Percentiles rank a stretch among this genome's conserved stretches.
These are phyloP conservation scores for Mactra quadrangularis DNA, from an alignment of 1,140 invertebrate species.

Conservation along the genomic window DNA sequence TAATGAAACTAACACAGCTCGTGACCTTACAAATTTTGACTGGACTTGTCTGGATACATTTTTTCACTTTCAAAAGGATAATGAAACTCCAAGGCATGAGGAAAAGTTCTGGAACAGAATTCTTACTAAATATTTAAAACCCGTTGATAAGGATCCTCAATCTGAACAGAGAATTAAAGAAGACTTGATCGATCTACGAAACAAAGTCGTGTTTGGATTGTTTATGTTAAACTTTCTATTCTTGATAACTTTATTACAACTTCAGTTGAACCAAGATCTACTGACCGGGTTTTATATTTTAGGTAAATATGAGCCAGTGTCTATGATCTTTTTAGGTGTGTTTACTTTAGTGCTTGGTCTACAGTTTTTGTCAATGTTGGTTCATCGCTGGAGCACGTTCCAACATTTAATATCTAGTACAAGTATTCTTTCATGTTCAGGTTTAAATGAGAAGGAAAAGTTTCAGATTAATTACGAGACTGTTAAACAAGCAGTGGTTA, in stretches of 20 bases:
- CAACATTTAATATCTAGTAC: constrained; percentile 98
- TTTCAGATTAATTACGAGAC: constrained; percentile 14
- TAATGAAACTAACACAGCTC: no score
- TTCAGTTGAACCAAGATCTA: constrained; percentile 59
- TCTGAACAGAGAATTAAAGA: constrained; percentile 80
- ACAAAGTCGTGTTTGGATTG: constrained; percentile 74
- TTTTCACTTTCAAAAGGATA: no score
- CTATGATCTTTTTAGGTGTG: constrained; percentile 77
- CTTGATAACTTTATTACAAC: constrained; percentile 77
- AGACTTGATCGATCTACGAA: constrained; percentile 69
- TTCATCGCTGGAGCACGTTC: constrained; percentile 94
- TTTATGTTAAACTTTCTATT: constrained; percentile 78
- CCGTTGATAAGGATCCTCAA: constrained; percentile 66
- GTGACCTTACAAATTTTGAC: no score
- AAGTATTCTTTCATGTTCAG: constrained; percentile 1
- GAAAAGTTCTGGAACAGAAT: constrained; percentile 62
- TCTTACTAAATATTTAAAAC: constrained; percentile 72
- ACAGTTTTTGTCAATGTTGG: constrained; percentile 84
- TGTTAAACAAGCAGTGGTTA: no score
- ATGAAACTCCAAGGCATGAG: background rate
- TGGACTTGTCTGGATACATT: no score
- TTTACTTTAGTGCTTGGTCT: constrained; percentile 82
- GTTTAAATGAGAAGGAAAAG: background rate
- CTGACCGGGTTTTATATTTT: constrained; percentile 49
- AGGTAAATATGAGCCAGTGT: constrained; percentile 54